Evolutionary conservation across 2,113 vertebrate species (phyloP), one percentile per base, ranked within the genome.

Genomic region (Daphoenositta chrysoptera): DNA sequence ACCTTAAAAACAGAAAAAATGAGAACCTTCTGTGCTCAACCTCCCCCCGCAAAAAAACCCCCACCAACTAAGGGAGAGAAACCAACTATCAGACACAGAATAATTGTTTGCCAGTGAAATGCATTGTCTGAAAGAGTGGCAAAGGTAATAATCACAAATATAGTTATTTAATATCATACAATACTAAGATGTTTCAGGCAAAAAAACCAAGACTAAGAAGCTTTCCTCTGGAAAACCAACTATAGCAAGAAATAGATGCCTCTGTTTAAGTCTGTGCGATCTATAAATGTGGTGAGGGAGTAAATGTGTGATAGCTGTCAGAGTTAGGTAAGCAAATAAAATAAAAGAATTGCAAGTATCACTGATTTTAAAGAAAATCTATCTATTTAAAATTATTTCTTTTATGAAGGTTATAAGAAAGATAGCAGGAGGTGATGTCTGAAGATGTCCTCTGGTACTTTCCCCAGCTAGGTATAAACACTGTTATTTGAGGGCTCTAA

Each of bases 191-290:
- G 0, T 58, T 73, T 28, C 15, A 51, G 16, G 6, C 18, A 73
- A 66, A 56, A 86, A 91, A 91, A 27, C 7, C 11, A 70, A 20
- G 10, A 23, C 42, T 33, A 61, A 42, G 26, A 61, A 33, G 40
- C 12, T 69, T 83, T 42, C 5, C 30, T 4, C 11, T 70, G 9
- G 47, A 77, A 89, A 84, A 66, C 5, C 54, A 45, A 22, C 21
- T 31, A 27, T 4, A 75, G 15, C 14, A 89, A 78, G 65, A 66
- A 87, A 83, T 27, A 37, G 0, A 21, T 3, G 12, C 24, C 15
- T 70, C 42, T 69, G 9, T 51, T 51, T 69, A 66, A 75, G 17
- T 51, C 26, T 23, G 7, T 39, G 40, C 0, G 0, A 64, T 44
- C 45, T 48, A 7, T 61, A 83, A 54, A 42, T 18, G 10, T 24